Evolutionary conservation across 2,113 vertebrate genomes (phyloP), one percentile per base, ranked within the genome.

Genomic region (cat (Felis catus)): DNA sequence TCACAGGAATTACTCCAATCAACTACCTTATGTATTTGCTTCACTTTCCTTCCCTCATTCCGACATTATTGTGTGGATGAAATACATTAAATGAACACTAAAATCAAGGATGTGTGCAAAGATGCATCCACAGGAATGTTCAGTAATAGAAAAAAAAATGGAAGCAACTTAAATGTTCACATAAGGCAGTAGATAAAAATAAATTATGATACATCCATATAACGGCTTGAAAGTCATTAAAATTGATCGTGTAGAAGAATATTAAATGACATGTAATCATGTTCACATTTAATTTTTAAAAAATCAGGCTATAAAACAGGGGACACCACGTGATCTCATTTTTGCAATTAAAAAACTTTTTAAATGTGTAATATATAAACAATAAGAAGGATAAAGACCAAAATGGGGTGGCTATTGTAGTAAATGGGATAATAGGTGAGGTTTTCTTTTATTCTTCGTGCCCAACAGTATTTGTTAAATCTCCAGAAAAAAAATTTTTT

Each of bases 171-270:
- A 87, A 95, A 88, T 8, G 33, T 84, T 97, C 96, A 76, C 65
- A 68, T 81, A 91, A 94, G 48, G 27, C 55, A 97, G 91, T 36
- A 95, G 76, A 97, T 97, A 96, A 97, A 97, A 97, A 88, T 85
- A 92, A 96, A 81, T 97, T 92, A 97, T 81, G 76, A 55, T 95
- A 66, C 23, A 12, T 79, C 48, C 51, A 21, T 74, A 36, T 61
- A 92, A 80, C 58, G 51, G 91, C 90, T 97, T 91, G 70, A 63
- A 76, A 76, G 55, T 70, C 80, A 68, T 97, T 98, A 97, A 96
- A 90, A 97, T 88, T 95, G 95, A 96, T 97, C 48, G 9, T 92
- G 74, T 93, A 70, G 81, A 83, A 96, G 95, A 95, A 78, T 89
- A 87, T 90, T 95, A 97, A 97, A 78, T 6, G 53, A 68, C 87